These are phyloP conservation scores for Philereme vetulata DNA, from an alignment of 2,888 invertebrate species.

Conservation along the genomic window DNA sequence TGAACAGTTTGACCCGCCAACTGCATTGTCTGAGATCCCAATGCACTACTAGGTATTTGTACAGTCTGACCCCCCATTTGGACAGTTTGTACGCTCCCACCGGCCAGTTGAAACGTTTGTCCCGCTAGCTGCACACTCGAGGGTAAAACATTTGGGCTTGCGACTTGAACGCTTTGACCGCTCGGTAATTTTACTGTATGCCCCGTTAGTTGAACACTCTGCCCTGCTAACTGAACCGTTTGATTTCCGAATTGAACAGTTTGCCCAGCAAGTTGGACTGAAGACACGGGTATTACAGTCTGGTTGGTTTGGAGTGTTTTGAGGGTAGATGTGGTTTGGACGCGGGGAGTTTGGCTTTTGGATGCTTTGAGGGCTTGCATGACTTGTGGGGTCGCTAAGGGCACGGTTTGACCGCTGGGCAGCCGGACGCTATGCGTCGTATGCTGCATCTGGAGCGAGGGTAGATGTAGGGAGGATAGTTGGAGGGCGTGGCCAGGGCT, in stretches of 20 bases:
- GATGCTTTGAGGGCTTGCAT: constrained; percentile 60
- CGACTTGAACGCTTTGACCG: constrained; percentile 69
- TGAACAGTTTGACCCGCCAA: constrained; percentile 49
- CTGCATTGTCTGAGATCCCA: constrained; percentile 35
- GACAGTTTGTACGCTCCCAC: constrained; percentile 65
- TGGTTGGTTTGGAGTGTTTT: constrained; percentile 54
- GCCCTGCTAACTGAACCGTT: constrained; percentile 69
- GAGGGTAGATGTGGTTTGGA: constrained; percentile 49
- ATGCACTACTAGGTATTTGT: constrained; percentile 30
- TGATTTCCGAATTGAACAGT: constrained; percentile 71
- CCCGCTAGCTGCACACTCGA: constrained; percentile 63
- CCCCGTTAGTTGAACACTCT: constrained; percentile 70
- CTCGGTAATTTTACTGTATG: constrained; percentile 78
- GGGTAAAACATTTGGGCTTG: constrained; percentile 63
- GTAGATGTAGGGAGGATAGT: constrained; percentile 60
- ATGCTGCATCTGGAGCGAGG: constrained; percentile 58
- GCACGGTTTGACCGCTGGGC: constrained; percentile 74
- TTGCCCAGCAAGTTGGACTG: constrained; percentile 67
- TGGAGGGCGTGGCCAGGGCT: constrained; percentile 63
- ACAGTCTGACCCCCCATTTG: constrained; percentile 61
- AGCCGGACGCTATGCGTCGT: constrained; percentile 68
- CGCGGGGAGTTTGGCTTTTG: constrained; percentile 53
- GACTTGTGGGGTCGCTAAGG: constrained; percentile 64
- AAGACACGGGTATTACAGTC: constrained; percentile 64
- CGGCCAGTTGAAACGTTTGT: constrained; percentile 66